A percentile compares a stretch with the other conserved stretches of the same genome.
phyloP scores from a whole-genome alignment of 2,888 invertebrate genomes.

The Amblyjoppa proteus region DNA sequence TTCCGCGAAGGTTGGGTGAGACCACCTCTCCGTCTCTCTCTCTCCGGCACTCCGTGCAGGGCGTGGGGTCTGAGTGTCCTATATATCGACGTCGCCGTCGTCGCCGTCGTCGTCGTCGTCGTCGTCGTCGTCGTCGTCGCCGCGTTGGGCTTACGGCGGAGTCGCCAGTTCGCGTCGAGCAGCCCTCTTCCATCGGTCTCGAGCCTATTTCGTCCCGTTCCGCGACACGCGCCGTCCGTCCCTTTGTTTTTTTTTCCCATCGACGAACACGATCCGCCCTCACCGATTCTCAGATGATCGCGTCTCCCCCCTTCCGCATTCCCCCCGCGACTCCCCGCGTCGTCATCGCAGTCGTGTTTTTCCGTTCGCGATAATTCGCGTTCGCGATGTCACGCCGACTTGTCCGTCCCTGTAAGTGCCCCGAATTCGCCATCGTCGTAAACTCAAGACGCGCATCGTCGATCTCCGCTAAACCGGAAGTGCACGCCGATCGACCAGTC shows the following conservation, averaged over 20 bases:
- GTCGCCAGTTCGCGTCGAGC: slow-evolving; percentile 39
- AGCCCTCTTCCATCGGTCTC: neutral
- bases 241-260: neutral
- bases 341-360: slow-evolving; percentile 58
- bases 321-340: neutral
- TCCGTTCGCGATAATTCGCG: neutral
- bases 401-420: slow-evolving; percentile 29
- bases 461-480: neutral
- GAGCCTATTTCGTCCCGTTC: neutral
- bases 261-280: neutral
- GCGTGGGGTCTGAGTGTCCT: slow-evolving; percentile 7
- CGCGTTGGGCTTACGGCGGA: slow-evolving; percentile 12
- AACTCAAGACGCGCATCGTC: neutral
- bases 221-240: neutral
- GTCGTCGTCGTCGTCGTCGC: too few relatives aligned
- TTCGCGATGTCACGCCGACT: slow-evolving; percentile 13
- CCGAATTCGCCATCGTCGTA: neutral
- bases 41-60: slow-evolving; percentile 11
- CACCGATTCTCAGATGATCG: neutral
- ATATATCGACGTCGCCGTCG: slow-evolving; percentile 30
- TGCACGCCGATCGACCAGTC: neutral
- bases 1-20: slow-evolving; percentile 61
- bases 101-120: slow-evolving; percentile 23
- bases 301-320: neutral
- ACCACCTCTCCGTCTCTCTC: neutral